phyloP scores from a whole-genome alignment of 2,113 vertebrate species.

The Brevimyrus niger region DNA sequence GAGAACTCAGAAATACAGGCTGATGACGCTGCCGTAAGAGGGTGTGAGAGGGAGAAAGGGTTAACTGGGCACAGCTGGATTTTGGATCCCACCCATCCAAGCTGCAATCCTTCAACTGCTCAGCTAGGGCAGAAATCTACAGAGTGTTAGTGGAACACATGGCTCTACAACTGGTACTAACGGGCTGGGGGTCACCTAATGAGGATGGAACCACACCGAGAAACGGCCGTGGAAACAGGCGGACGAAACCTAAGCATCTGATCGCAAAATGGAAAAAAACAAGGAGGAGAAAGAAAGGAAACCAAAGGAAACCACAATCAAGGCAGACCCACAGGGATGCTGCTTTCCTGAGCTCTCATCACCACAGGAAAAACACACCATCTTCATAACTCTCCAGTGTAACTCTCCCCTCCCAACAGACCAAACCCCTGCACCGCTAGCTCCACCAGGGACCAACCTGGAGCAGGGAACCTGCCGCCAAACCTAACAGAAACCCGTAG shows the following conservation, averaged over 20 bases:
- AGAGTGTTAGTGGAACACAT: too few relatives aligned
- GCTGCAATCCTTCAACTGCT: neutral
- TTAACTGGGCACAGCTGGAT: slow-evolving; percentile 7
- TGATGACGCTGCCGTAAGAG: slow-evolving; percentile 26
- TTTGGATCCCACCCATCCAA: neutral
- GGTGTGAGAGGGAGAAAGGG: neutral
- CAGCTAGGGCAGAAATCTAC: too few relatives aligned
- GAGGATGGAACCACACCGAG: neutral
- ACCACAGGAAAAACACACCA: slow-evolving; percentile 25
- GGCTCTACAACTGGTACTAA: too few relatives aligned
- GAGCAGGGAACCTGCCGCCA: slow-evolving; percentile 12
- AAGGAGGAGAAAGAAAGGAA: neutral
- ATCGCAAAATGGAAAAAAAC: neutral
- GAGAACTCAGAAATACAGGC: neutral
- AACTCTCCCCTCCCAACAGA: slow-evolving; percentile 13
- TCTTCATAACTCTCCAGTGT: slow-evolving; percentile 24
- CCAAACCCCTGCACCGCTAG: neutral
- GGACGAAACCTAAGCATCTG: neutral
- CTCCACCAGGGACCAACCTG: neutral
- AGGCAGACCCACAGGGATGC: slow-evolving; percentile 14
- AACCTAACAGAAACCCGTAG: neutral
- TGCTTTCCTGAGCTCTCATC: slow-evolving; percentile 27
- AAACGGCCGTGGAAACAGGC: neutral
- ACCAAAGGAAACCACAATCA: slow-evolving; percentile 1
- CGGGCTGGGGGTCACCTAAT: neutral